Evolutionary conservation across 2,113 vertebrate genomes (phyloP), one percentile per base, ranked within the genome.

Genomic region (Lasiurus cinereus): DNA sequence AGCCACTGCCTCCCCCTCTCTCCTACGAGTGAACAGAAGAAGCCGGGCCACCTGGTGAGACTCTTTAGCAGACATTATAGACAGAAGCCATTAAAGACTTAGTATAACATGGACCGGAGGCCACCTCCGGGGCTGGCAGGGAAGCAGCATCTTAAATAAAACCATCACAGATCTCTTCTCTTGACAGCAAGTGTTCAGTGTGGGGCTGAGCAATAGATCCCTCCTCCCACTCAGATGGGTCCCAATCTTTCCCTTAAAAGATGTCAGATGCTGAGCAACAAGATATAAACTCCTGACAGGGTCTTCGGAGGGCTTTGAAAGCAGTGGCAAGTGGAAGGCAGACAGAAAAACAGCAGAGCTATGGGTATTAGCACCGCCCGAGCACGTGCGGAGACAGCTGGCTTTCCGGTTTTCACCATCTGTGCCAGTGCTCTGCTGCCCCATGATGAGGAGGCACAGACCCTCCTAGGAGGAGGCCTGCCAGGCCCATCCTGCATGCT

Each of bases 41-140:
- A 21, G 84, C 31, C 0, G 13, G 1, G 22, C 73, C 46, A 6
- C 39, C 24, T 3, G 39, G 15, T 64, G 64, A 59, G 64, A 59
- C 54, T 33, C 22, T 27, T 48, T 3, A 0, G 80, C 76, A 3
- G n/a, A 39, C 13, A 24, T 73, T 50, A 36, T 67, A 69, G 84
- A 90, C 82, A 83, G 54, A 76, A 74, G 85, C 93, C 33, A 74
- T 94, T 90, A 90, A 64, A 84, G 89, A 79, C 54, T 87, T n/a
- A 87, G 80, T 64, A 27, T 18, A 39, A n/a, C 74, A 22, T 33
- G 7, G 70, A 56, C 0, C 5, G 86, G 79, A 56, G 9, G 84
- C n/a, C 24, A 3, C 73, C 93, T 70, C 89, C 5, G 0, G 91
- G 91, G 89, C 77, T 33, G 12, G n/a, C 29, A 12, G 39, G 80